A percentile compares a stretch with the other conserved stretches of the same genome.
These are phyloP conservation scores for Platysternon megacephalum DNA, from an alignment of 2,113 vertebrate species.

Conservation along the genomic window DNA sequence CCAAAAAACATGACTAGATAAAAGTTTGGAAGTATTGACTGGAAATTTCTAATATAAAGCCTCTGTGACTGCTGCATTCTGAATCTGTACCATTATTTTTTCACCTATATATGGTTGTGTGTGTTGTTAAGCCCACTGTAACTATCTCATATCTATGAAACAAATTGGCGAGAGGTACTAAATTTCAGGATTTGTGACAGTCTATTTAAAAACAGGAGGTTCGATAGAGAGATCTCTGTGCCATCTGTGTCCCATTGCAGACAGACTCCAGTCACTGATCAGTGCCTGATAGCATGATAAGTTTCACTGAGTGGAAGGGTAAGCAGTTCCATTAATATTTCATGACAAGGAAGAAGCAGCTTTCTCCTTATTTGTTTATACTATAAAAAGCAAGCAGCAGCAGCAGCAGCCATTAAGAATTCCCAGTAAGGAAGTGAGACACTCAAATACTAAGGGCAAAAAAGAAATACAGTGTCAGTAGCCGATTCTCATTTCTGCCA, in stretches of 20 bases:
- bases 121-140: background rate
- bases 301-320: background rate
- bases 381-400: background rate
- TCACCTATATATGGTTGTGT: background rate
- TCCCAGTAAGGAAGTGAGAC: background rate
- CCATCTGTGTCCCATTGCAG: too few relatives aligned
- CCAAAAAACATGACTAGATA: background rate
- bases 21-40: background rate
- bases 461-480: background rate
- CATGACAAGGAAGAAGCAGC: background rate
- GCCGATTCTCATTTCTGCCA: background rate
- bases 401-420: background rate
- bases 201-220: background rate
- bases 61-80: background rate
- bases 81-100: background rate
- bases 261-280: background rate
- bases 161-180: background rate
- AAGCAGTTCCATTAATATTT: background rate
- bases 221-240: background rate
- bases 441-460: background rate
- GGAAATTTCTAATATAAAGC: background rate
- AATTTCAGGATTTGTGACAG: background rate
- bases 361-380: background rate
- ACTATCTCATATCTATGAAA: background rate
- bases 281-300: background rate